Conservation (phyloP, 1,140 invertebrate genomes). For the Aporrectodea caliginosa region DNA sequence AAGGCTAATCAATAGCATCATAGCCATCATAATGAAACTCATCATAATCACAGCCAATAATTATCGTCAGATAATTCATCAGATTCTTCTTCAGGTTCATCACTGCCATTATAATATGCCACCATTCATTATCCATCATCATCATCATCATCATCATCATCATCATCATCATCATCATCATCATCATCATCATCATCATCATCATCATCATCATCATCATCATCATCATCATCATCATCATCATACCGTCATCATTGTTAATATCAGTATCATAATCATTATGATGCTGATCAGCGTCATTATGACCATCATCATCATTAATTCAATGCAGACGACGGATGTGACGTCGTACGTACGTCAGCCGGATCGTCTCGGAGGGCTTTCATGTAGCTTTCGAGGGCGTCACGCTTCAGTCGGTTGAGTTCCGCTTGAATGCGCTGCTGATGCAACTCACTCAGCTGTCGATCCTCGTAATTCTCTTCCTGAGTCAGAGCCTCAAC, state of each 20-base stretch:
- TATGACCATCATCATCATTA: no score
- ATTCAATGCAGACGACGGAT: no score
- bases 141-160: constrained; percentile 25
- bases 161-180: constrained; percentile 22
- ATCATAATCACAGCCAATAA: no score
- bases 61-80: no score
- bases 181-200: constrained; percentile 20
- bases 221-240: constrained; percentile 14
- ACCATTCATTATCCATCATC: no score
- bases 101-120: no score
- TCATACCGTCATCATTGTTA: no score
- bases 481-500: constrained; percentile 91
- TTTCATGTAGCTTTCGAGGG: constrained; percentile 88
- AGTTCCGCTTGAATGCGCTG: constrained; percentile 87
- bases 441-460: constrained; percentile 92
- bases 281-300: no score
- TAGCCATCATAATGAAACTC: no score
- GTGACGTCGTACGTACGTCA: constrained; percentile 4
- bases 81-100: no score
- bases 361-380: constrained; percentile 54
- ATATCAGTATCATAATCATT: no score
- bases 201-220: constrained; percentile 24
- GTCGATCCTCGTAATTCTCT: constrained; percentile 88
- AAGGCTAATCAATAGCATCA: no score
- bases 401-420: constrained; percentile 91